phyloP scores from a whole-genome alignment of 2,113 vertebrate genomes.

The Dasyornis broadbenti region DNA sequence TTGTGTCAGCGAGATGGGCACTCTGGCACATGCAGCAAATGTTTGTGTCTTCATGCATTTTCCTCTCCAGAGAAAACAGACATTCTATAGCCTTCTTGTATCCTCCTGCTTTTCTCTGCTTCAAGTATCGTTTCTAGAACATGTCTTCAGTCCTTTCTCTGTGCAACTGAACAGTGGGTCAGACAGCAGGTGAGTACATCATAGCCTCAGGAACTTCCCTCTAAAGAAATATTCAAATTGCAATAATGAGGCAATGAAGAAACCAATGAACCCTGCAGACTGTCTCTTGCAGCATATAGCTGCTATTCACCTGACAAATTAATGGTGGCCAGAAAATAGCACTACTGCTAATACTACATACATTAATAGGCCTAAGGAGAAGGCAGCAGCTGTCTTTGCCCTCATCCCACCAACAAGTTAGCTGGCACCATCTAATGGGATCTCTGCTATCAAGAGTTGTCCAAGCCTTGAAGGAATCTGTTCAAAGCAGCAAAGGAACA shows the following conservation, averaged over 20 bases:
- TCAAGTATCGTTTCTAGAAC: background rate
- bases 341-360: background rate
- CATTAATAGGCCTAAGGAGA: background rate
- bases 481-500: background rate
- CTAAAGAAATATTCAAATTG: background rate
- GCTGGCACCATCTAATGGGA: background rate
- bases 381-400: background rate
- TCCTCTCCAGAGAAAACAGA: background rate
- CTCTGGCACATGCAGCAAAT: background rate
- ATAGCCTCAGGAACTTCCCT: background rate
- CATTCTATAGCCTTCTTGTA: background rate
- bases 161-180: background rate
- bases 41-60: background rate
- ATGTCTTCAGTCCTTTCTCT: background rate
- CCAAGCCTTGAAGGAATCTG: background rate
- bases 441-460: background rate
- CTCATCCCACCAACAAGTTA: background rate
- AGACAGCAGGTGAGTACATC: background rate
- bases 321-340: background rate
- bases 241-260: background rate
- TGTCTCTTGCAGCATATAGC: background rate
- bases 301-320: background rate
- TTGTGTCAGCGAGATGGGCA: background rate
- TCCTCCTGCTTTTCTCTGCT: background rate
- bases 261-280: background rate